Evolutionary conservation across 1,140 invertebrate species (phyloP).

Genomic region (Bombus confusus): DNA sequence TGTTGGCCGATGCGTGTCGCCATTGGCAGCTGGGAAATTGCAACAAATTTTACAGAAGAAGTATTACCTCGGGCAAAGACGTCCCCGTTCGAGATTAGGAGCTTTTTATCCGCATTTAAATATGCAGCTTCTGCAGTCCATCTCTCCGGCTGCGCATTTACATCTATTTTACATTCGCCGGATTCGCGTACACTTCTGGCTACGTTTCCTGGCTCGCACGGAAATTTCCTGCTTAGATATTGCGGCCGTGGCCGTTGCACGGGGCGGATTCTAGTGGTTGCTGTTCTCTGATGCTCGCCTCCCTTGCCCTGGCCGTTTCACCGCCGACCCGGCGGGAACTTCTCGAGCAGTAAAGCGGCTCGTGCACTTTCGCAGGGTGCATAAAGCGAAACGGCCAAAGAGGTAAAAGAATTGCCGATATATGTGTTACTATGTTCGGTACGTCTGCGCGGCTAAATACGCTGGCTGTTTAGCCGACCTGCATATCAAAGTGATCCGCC

Average conservation of each 20-base stretch:
- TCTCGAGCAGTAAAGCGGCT: constrained; percentile 70
- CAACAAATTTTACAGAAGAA: background rate
- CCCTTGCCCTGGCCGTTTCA: constrained; percentile 12
- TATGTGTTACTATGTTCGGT: constrained; percentile 47
- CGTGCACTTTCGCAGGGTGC: constrained; percentile 66
- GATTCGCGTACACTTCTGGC: constrained; percentile 17
- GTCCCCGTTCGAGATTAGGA: constrained; percentile 5
- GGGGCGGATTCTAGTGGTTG: background rate
- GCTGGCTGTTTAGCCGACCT: background rate
- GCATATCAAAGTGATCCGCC: constrained; percentile 34
- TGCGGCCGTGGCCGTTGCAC: background rate
- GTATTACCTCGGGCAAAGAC: background rate
- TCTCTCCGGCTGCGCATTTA: constrained; percentile 10
- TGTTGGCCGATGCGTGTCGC: background rate
- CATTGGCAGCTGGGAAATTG: background rate
- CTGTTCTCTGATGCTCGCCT: background rate
- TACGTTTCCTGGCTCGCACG: constrained; percentile 39
- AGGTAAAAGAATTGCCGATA: constrained; percentile 63
- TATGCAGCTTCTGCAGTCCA: constrained; percentile 27
- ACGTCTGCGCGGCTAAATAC: constrained; percentile 55
- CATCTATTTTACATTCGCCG: constrained; percentile 44
- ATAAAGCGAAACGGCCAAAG: constrained; percentile 63
- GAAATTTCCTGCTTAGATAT: constrained; percentile 47
- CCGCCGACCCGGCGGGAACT: constrained; percentile 56
- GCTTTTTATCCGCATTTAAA: constrained; percentile 43